These are phyloP conservation scores for Cyrtodaria siliqua DNA, from an alignment of 2,888 invertebrate genomes.

Conservation along the genomic window DNA sequence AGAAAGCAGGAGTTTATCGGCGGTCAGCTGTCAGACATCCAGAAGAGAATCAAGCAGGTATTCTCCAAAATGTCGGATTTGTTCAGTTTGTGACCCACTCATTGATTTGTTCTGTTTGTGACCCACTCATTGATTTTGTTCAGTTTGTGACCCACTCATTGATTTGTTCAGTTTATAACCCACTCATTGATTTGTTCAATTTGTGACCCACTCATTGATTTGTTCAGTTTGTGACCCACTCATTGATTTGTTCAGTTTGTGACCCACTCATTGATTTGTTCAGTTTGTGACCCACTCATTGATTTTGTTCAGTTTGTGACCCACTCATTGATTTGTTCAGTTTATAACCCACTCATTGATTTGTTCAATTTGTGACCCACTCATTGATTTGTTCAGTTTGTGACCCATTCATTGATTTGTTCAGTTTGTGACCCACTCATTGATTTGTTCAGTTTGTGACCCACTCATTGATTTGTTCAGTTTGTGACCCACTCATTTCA, in stretches of 20 bases:
- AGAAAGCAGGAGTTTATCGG: constrained; percentile 42
- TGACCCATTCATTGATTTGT: too few relatives aligned
- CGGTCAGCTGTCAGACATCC: constrained; percentile 49
- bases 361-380: too few relatives aligned
- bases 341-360: background rate
- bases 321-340: background rate
- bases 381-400: too few relatives aligned
- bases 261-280: too few relatives aligned
- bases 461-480: background rate
- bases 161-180: too few relatives aligned
- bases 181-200: too few relatives aligned
- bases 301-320: background rate
- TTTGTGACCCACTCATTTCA: too few relatives aligned
- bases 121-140: background rate
- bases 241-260: too few relatives aligned
- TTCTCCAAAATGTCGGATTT: too few relatives aligned
- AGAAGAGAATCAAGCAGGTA: constrained; percentile 58
- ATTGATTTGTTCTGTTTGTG: background rate
- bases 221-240: too few relatives aligned
- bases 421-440: background rate
- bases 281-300: background rate
- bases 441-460: background rate
- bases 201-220: too few relatives aligned
- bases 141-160: too few relatives aligned
- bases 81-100: background rate